Percentiles rank a stretch among this genome's conserved stretches.
Conservation (phyloP, 2,797 vertebrate genomes). For the Onychomys leucogaster region DNA sequence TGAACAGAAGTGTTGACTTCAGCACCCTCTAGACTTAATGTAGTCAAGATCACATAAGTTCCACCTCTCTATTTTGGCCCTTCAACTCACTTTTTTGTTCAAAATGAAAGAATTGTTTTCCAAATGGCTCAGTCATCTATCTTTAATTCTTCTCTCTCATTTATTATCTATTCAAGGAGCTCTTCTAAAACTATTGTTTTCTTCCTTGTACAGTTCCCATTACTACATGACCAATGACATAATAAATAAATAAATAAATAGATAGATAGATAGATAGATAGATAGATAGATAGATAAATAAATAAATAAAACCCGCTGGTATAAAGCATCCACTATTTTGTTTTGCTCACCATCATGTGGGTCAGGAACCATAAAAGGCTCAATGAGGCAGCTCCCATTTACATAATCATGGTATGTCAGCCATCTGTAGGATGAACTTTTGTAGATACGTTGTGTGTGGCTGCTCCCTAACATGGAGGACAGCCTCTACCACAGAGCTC, state of each 20-base stretch:
- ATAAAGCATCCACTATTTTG: background rate
- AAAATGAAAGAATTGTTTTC: background rate
- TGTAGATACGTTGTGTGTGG: accelerated
- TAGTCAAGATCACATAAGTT: background rate
- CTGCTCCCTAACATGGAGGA: background rate
- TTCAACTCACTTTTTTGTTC: background rate
- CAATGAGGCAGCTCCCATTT: background rate
- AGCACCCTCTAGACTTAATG: background rate
- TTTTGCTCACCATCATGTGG: background rate
- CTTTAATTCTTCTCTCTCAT: background rate
- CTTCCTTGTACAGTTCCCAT: background rate
- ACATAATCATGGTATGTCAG: background rate
- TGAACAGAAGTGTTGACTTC: background rate
- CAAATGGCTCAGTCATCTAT: background rate
- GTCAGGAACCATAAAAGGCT: background rate
- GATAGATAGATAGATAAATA: background rate
- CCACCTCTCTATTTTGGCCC: background rate
- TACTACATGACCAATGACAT: background rate
- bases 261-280: background rate
- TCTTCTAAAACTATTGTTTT: background rate
- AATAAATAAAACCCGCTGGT: background rate
- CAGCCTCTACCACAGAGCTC: background rate
- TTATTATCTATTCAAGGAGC: background rate
- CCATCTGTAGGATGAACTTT: background rate
- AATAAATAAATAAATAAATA: background rate